These are phyloP conservation scores for Chalcis sispes DNA, from an alignment of 2,888 invertebrate genomes.

Conservation along the genomic window DNA sequence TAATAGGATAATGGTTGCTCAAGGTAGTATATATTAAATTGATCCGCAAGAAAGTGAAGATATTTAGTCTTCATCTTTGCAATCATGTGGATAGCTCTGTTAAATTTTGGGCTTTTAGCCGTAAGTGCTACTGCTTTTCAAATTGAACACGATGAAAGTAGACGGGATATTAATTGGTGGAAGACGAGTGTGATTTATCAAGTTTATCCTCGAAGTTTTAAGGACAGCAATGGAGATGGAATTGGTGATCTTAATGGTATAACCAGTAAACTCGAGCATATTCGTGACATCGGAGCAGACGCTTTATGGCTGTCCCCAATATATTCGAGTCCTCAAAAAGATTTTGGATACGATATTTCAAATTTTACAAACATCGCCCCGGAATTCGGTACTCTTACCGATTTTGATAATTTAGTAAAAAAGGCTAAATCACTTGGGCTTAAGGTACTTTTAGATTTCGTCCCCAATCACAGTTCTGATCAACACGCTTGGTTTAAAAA, in stretches of 20 bases:
- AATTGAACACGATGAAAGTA: background rate
- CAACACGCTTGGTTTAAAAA: constrained; percentile 88
- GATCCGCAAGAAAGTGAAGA: background rate
- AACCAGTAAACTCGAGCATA: constrained; percentile 77
- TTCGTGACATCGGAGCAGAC: constrained; percentile 80
- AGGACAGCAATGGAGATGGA: constrained; percentile 83
- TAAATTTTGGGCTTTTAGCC: constrained; percentile 22
- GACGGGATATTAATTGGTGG: constrained; percentile 83
- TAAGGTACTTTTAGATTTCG: constrained; percentile 76
- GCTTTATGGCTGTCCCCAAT: constrained; percentile 86
- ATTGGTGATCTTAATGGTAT: constrained; percentile 60
- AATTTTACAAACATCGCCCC: constrained; percentile 79
- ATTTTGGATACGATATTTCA: constrained; percentile 83
- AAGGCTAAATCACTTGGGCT: constrained; percentile 72
- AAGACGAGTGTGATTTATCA: constrained; percentile 89
- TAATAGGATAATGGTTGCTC: background rate
- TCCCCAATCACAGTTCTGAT: constrained; percentile 84
- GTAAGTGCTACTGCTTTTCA: background rate
- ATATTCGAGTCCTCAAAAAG: constrained; percentile 81
- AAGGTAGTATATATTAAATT: background rate
- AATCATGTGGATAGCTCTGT: constrained; percentile 2
- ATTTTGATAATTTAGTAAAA: constrained; percentile 77
- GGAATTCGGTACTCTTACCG: constrained; percentile 79
- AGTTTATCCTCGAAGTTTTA: constrained; percentile 91
- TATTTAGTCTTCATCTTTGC: background rate